Evolutionary conservation across 2,888 invertebrate genomes (phyloP).

Genomic region (Netelia inedita): DNA sequence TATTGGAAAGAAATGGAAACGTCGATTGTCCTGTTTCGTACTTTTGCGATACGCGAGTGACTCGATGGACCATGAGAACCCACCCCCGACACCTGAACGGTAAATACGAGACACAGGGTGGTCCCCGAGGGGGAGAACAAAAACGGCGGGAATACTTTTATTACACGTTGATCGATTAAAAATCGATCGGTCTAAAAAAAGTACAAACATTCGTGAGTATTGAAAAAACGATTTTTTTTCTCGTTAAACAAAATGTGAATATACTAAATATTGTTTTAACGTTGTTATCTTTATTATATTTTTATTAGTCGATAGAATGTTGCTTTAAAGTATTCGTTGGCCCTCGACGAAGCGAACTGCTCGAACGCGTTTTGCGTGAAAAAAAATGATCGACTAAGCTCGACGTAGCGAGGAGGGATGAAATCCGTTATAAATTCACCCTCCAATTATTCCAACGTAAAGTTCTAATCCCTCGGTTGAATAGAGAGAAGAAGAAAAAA

Average conservation of each 20-base stretch:
- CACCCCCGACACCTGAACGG: slow-evolving; percentile 65
- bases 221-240: neutral
- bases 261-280: too few relatives aligned
- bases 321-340: neutral
- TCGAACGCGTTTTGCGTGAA: neutral
- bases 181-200: too few relatives aligned
- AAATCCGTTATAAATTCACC: slow-evolving; percentile 57
- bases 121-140: neutral
- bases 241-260: too few relatives aligned
- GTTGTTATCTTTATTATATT: too few relatives aligned
- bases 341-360: neutral
- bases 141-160: too few relatives aligned
- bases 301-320: too few relatives aligned
- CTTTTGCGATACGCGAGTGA: slow-evolving; percentile 7
- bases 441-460: slow-evolving; percentile 47
- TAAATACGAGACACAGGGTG: slow-evolving; percentile 59
- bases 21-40: neutral
- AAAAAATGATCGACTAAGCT: slow-evolving; percentile 12
- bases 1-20: slow-evolving; percentile 11
- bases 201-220: neutral
- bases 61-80: slow-evolving; percentile 46
- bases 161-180: too few relatives aligned
- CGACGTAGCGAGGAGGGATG: neutral
- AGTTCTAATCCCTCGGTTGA: slow-evolving; percentile 26
- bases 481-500: slow-evolving; percentile 16